Evolutionary conservation across 2,113 vertebrate species (phyloP).

Genomic region (Osmerus eperlanus): DNA sequence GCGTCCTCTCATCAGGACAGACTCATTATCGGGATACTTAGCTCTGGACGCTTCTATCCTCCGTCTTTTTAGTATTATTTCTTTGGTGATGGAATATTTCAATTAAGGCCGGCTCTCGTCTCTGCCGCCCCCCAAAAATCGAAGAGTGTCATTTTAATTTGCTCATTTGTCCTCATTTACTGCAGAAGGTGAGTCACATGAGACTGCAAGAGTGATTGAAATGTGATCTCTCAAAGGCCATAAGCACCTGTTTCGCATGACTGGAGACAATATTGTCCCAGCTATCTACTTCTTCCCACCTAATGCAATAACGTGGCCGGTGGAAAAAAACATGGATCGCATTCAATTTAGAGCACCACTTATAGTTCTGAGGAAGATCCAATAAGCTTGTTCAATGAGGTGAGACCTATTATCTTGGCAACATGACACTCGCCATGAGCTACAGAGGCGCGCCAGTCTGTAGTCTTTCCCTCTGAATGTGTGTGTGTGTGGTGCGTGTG

Average conservation of each 20-base stretch:
- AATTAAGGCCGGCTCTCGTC: conserved; percentile 44
- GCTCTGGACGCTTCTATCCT: not conserved
- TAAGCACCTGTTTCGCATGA: conserved; percentile 38
- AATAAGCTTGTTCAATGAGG: conserved; percentile 72
- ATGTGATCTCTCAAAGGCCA: conserved; percentile 41
- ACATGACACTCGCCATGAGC: conserved; percentile 52
- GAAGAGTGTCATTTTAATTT: conserved; percentile 50
- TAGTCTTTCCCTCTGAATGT: conserved; percentile 1
- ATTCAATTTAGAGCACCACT: conserved; percentile 66
- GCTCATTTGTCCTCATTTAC: conserved; percentile 58
- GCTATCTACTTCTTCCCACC: conserved; percentile 54
- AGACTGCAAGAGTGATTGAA: conserved; percentile 50
- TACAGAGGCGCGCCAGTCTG: conserved; percentile 28
- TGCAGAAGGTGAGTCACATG: conserved; percentile 32
- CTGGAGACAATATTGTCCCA: conserved; percentile 53
- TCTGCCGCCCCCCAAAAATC: conserved; percentile 16
- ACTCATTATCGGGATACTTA: not conserved
- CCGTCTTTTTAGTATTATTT: conserved; percentile 23
- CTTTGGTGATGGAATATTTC: conserved; percentile 47
- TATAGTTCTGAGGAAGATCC: conserved; percentile 66
- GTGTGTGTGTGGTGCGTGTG: not conserved
- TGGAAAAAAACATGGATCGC: conserved; percentile 54
- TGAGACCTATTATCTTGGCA: conserved; percentile 54
- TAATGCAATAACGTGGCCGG: conserved; percentile 51
- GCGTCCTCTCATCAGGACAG: not conserved